Conservation (phyloP, 2,113 vertebrate species). For the Chiloscyllium plagiosum region DNA sequence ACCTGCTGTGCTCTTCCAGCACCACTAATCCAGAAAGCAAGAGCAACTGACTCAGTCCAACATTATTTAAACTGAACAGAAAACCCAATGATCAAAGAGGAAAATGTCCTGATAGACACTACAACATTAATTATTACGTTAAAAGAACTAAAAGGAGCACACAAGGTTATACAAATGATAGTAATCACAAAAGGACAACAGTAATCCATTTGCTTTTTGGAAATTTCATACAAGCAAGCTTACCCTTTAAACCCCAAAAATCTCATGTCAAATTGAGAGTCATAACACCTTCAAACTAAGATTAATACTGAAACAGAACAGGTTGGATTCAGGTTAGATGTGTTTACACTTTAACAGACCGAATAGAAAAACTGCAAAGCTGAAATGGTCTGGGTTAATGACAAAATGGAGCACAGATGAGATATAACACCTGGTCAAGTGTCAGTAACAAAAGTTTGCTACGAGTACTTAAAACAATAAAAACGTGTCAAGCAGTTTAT, state of each 20-base stretch:
- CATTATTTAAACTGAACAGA: not conserved
- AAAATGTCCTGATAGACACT: not conserved
- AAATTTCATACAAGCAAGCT: not conserved
- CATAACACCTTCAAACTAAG: no score
- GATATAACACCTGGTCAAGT: not conserved
- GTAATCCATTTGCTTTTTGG: not conserved
- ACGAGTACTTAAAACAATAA: not conserved
- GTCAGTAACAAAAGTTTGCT: not conserved
- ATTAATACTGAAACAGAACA: no score
- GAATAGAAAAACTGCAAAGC: not conserved
- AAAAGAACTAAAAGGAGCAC: not conserved
- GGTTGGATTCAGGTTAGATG: no score
- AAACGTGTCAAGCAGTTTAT: no score
- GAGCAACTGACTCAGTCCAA: not conserved
- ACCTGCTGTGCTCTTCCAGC: no score
- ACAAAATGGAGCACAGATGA: not conserved
- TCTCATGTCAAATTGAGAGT: no score
- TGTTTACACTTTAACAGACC: no score
- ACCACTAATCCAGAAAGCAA: not conserved
- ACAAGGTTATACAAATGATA: not conserved
- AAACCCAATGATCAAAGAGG: not conserved
- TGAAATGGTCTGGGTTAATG: not conserved
- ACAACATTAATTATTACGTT: not conserved
- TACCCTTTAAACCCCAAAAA: not conserved
- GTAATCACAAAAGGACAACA: not conserved